These are phyloP conservation scores for Mesorhabditis belari DNA, from an alignment of 2,888 invertebrate species.

Conservation along the genomic window DNA sequence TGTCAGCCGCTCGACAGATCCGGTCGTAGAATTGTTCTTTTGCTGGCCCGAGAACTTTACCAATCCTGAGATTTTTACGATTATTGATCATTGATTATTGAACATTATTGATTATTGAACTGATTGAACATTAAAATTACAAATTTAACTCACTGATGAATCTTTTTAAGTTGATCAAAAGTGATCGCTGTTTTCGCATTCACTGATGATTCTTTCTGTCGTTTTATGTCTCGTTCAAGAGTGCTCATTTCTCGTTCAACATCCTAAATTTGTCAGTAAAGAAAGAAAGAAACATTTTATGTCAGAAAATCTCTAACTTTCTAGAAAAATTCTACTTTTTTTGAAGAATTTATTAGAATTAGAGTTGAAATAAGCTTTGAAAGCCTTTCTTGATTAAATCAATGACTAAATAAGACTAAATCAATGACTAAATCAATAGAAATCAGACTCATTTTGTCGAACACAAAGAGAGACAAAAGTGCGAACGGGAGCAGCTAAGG, in stretches of 20 bases:
- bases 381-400: too few relatives aligned
- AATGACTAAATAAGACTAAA: too few relatives aligned
- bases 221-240: conserved; percentile 27
- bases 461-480: too few relatives aligned
- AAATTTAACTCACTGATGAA: conserved; percentile 27
- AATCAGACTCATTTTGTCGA: too few relatives aligned
- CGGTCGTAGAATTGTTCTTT: conserved; percentile 30
- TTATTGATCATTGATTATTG: background rate
- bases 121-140: background rate
- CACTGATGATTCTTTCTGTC: conserved; percentile 27
- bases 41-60: conserved; percentile 24
- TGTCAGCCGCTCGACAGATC: conserved; percentile 34
- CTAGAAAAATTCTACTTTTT: too few relatives aligned
- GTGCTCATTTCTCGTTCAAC: conserved; percentile 24
- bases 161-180: conserved; percentile 27
- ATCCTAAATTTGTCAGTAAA: conserved; percentile 8
- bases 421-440: too few relatives aligned
- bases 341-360: too few relatives aligned
- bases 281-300: background rate
- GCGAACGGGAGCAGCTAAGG: too few relatives aligned
- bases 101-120: background rate
- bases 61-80: conserved; percentile 14
- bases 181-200: conserved; percentile 37
- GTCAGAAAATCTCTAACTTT: too few relatives aligned
- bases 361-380: too few relatives aligned